phyloP scores from a whole-genome alignment of 2,113 vertebrate species.

The Alosa alosa region DNA sequence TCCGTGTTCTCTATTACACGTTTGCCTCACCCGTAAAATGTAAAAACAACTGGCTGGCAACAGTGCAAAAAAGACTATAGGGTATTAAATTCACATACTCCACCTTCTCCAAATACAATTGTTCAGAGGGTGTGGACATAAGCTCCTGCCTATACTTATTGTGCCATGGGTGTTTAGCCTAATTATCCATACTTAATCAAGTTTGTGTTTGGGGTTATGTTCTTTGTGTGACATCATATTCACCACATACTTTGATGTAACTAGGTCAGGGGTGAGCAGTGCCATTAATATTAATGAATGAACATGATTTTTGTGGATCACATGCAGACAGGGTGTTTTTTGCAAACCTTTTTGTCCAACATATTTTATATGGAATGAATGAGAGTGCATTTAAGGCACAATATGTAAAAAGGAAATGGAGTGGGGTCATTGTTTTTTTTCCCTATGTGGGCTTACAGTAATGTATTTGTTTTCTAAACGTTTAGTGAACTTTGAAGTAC shows the following conservation, averaged over 20 bases:
- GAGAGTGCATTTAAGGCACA: neutral
- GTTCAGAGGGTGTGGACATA: neutral
- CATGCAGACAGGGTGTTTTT: neutral
- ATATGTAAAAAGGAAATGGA: too few species aligned
- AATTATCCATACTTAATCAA: neutral
- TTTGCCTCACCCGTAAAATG: neutral
- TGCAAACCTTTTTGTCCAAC: too few species aligned
- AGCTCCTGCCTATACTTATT: neutral
- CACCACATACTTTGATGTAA: too few species aligned
- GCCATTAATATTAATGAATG: neutral
- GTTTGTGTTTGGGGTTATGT: neutral
- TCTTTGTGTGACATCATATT: neutral
- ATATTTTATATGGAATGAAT: neutral
- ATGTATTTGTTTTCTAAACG: neutral
- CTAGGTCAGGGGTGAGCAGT: neutral
- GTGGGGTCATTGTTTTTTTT: too few species aligned
- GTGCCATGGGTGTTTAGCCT: neutral
- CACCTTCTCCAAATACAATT: constrained; percentile 19
- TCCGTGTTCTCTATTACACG: neutral
- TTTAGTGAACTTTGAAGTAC: neutral
- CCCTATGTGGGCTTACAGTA: neutral
- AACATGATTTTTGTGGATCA: neutral
- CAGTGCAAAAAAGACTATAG: neutral
- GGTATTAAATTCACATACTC: constrained; percentile 13
- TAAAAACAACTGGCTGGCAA: neutral